A percentile compares a stretch with the other conserved stretches of the same genome.
Evolutionary conservation across 2,888 invertebrate genomes (phyloP).

Genomic region (Hecatera dysodea): DNA sequence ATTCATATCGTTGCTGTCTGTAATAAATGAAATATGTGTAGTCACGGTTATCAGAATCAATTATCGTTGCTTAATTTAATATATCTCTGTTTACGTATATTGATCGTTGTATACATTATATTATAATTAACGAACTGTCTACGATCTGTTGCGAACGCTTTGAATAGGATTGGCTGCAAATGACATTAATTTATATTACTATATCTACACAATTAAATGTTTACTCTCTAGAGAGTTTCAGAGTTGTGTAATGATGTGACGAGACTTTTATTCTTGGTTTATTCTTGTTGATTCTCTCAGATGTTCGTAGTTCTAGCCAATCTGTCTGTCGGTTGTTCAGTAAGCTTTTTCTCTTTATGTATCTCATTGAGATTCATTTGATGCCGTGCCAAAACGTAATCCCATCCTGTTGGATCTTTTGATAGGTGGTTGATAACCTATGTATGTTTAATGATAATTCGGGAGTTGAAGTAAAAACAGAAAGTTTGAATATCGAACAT

Average conservation of each 20-base stretch:
- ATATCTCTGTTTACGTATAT: conserved; percentile 12
- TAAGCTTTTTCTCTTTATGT: conserved; percentile 32
- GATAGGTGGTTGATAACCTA: conserved; percentile 26
- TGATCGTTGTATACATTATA: conserved; percentile 36
- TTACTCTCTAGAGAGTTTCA: conserved; percentile 17
- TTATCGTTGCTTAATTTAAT: conserved; percentile 38
- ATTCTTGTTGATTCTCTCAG: conserved; percentile 49
- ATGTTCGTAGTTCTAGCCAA: conserved; percentile 52
- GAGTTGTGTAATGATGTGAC: conserved; percentile 22
- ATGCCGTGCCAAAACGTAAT: conserved; percentile 59
- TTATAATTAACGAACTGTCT: conserved; percentile 50
- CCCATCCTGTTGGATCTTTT: conserved; percentile 28
- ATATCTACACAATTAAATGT: conserved; percentile 20
- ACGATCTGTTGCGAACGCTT: conserved; percentile 9
- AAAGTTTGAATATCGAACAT: neutral
- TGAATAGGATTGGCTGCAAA: conserved; percentile 26
- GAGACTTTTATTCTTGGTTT: conserved; percentile 34
- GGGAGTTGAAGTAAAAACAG: conserved; percentile 10
- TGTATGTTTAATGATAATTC: conserved; percentile 16
- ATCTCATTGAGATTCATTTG: conserved; percentile 54
- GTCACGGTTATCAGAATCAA: conserved; percentile 30
- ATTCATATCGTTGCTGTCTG: conserved; percentile 6
- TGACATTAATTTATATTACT: conserved; percentile 32
- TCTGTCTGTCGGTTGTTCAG: conserved; percentile 50
- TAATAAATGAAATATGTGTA: conserved; percentile 31